phyloP scores from a whole-genome alignment of 2,113 vertebrate genomes.

The cat (Felis catus) region F.catus_Fca126_mat1.0 CM031419.1:206212501-206213000 shows the following conservation, averaged over 20 bases:
- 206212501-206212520: background rate
- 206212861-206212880: background rate
- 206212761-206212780: background rate
- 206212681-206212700: too few relatives aligned
- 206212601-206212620: slow-evolving; percentile 30
- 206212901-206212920: background rate
- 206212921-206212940: background rate
- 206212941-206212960: background rate
- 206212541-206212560: background rate
- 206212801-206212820: background rate
- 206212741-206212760: background rate
- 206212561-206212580: background rate
- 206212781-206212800: background rate
- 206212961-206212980: background rate
- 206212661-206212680: background rate
- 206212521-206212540: slow-evolving; percentile 1
- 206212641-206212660: background rate
- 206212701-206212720: background rate
- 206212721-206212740: background rate
- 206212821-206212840: background rate
- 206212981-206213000: background rate
- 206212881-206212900: background rate
- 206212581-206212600: background rate
- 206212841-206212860: background rate
- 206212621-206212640: background rate